Evolutionary conservation across 1,140 invertebrate genomes (phyloP).

Genomic region (Lordiphosa collinella): DNA sequence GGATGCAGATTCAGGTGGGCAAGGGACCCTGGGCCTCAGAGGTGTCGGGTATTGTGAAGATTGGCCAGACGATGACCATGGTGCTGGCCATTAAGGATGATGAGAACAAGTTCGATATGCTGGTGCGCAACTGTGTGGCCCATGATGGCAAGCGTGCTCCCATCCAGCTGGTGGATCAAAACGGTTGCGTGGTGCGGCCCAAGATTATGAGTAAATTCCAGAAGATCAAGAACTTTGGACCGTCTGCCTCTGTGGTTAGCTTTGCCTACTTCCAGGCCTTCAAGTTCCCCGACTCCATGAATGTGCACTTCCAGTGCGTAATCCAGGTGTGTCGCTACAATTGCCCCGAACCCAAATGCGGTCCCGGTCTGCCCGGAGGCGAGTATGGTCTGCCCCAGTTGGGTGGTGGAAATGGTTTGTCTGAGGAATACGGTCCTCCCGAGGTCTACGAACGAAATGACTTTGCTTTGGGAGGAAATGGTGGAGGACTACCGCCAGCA

Average conservation of each 20-base stretch:
- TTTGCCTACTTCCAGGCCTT: constrained; percentile 98
- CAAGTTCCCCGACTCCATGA: constrained; percentile 98
- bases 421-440: constrained; percentile 86
- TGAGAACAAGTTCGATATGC: constrained; percentile 97
- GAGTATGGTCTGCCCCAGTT: constrained; percentile 86
- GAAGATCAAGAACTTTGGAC: constrained; percentile 97
- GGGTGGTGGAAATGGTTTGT: constrained; percentile 81
- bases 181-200: constrained; percentile 93
- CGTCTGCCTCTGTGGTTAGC: constrained; percentile 94
- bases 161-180: constrained; percentile 94
- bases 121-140: constrained; percentile 95
- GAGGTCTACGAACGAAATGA: constrained; percentile 83
- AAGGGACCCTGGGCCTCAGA: constrained; percentile 97
- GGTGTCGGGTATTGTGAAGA: constrained; percentile 96
- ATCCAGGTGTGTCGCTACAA: constrained; percentile 97
- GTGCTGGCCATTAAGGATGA: constrained; percentile 96
- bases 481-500: constrained; percentile 86
- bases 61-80: constrained; percentile 98
- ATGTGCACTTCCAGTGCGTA: constrained; percentile 97
- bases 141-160: constrained; percentile 95
- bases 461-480: constrained; percentile 85
- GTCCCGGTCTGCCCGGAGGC: constrained; percentile 82
- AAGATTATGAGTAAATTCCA: constrained; percentile 98
- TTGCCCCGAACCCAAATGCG: constrained; percentile 94
- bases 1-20: constrained; percentile 97